These are phyloP conservation scores for Mythimna loreyi DNA, from an alignment of 2,888 invertebrate species.

Conservation along the genomic window DNA sequence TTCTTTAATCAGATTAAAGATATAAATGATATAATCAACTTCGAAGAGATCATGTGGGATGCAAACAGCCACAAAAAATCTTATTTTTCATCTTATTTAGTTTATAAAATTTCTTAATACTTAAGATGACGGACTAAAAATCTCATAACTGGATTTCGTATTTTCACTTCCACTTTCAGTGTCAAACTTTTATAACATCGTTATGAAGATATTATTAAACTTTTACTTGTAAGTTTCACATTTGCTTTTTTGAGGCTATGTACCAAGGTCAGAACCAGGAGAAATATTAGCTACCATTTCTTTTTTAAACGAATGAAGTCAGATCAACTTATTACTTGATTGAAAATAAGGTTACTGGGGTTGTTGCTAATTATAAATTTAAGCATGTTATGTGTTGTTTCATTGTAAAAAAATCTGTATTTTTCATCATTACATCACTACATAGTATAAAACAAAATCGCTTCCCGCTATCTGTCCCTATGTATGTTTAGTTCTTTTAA, in stretches of 20 bases:
- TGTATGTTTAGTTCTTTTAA: too few species aligned
- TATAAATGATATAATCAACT: neutral
- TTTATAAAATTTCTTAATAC: constrained; percentile 36
- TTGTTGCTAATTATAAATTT: neutral
- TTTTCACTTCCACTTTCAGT: constrained; percentile 64
- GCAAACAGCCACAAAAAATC: constrained; percentile 9
- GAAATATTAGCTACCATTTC: neutral
- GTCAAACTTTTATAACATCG: constrained; percentile 46
- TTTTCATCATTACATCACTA: too few species aligned
- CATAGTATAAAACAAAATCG: too few species aligned
- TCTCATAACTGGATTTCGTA: constrained; percentile 57
- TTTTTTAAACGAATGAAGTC: neutral
- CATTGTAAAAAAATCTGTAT: neutral
- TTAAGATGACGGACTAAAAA: constrained; percentile 34
- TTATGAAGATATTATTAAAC: constrained; percentile 41
- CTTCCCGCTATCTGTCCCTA: too few species aligned
- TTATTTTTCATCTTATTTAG: constrained; percentile 12
- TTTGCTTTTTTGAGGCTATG: constrained; percentile 4
- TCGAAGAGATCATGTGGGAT: constrained; percentile 2
- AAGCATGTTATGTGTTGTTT: neutral
- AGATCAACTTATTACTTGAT: neutral
- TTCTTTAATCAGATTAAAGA: neutral
- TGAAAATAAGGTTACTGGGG: neutral
- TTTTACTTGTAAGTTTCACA: constrained; percentile 49
- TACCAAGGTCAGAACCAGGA: neutral